These are phyloP conservation scores for Presbytis comata DNA, from an alignment of 2,797 vertebrate species.

Conservation along the genomic window DNA sequence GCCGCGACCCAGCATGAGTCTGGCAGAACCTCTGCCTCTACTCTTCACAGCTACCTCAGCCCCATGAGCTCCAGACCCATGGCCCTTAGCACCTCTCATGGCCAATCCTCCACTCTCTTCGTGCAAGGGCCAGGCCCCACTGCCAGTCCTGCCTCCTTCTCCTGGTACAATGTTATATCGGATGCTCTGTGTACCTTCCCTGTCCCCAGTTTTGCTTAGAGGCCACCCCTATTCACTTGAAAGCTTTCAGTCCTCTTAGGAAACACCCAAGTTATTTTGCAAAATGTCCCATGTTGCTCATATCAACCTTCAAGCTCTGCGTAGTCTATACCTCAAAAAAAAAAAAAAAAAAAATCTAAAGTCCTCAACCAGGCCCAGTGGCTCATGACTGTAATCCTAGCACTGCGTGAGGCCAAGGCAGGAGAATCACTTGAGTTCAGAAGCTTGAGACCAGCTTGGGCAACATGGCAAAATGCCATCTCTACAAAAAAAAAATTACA, in stretches of 20 bases:
- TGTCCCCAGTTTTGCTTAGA: neutral
- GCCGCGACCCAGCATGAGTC: neutral
- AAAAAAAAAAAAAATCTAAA: neutral
- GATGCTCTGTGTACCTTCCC: neutral
- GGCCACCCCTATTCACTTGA: neutral
- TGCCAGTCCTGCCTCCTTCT: neutral
- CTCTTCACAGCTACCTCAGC: neutral
- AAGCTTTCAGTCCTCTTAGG: neutral
- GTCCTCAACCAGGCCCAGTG: neutral
- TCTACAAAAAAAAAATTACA: neutral
- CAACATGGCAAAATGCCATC: neutral
- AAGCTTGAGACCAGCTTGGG: neutral
- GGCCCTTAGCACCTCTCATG: neutral
- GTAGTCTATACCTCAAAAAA: neutral
- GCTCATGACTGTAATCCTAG: neutral
- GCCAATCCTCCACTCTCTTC: neutral
- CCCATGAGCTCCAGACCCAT: fast-evolving
- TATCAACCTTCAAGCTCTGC: neutral
- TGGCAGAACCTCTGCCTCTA: neutral
- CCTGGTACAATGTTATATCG: neutral
- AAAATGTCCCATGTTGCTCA: neutral
- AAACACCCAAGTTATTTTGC: neutral
- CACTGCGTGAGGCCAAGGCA: neutral
- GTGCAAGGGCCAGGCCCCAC: neutral
- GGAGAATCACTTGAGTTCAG: neutral